Conservation (phyloP, 2,888 invertebrate species). For the Gymnocheta viridis region DNA sequence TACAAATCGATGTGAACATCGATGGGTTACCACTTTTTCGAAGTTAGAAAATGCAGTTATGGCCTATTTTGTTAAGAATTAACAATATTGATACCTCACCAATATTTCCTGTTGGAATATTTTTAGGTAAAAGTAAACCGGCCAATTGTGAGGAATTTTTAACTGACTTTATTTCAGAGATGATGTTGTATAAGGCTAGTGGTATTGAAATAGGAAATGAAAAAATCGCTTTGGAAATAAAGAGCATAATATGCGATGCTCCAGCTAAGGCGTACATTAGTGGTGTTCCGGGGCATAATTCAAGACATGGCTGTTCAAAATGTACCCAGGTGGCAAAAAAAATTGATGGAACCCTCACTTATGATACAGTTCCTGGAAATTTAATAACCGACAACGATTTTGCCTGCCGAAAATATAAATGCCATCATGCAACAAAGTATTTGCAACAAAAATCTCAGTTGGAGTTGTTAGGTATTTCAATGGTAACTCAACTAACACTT, state of each 20-base stretch:
- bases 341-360: slow-evolving; percentile 44
- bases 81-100: slow-evolving; percentile 6
- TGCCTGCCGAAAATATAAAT: too few species aligned
- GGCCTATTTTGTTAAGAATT: slow-evolving; percentile 24
- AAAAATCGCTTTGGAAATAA: slow-evolving; percentile 16
- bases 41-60: slow-evolving; percentile 18
- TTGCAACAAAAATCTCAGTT: too few species aligned
- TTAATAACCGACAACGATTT: slow-evolving; percentile 42
- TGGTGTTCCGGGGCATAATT: slow-evolving; percentile 36
- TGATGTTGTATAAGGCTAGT: neutral
- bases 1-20: slow-evolving; percentile 26
- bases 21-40: slow-evolving; percentile 30
- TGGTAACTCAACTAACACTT: too few species aligned
- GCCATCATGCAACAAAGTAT: too few species aligned
- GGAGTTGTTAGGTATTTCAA: too few species aligned
- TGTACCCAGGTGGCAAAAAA: slow-evolving; percentile 40
- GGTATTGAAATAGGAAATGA: neutral
- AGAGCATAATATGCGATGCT: slow-evolving; percentile 35
- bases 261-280: slow-evolving; percentile 27
- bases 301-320: slow-evolving; percentile 45
- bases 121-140: slow-evolving; percentile 31
- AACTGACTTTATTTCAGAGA: slow-evolving; percentile 8
- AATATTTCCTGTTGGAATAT: slow-evolving; percentile 32
- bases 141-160: slow-evolving; percentile 18
- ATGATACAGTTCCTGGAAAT: slow-evolving; percentile 22